Base-by-base conservation (phyloP, 2,888 invertebrate species). In the Mythimna impura region DNA sequence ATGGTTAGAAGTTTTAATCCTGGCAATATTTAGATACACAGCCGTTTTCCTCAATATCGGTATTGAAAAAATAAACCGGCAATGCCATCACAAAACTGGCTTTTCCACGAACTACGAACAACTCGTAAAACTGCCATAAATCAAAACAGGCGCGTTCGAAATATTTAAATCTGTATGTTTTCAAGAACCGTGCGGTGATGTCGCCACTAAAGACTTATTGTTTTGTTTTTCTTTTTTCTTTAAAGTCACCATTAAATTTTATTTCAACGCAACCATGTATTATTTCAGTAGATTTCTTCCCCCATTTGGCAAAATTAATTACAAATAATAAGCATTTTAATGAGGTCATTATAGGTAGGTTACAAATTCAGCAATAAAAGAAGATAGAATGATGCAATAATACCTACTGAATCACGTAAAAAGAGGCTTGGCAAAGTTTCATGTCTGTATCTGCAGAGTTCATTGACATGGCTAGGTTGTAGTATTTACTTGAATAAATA, bases 161-260 rank as follows among this genome's bases (percentile, higher is more conserved):
- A 57, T 25, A 68, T 57, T n/a, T 8, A 66, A 52, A 22, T n/a
- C 71, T 43, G 71, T 81, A 60, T 83, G 65, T 84, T 76, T 76
- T 55, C 71, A 73, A 67, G 73, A 52, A 40, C 69, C 68, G 62
- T 66, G 62, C 61, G 71, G 76, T 1, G 64, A 82, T 68, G 22
- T 82, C 73, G 34, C 73, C 70, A 34, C 52, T 65, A 9, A 36
- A 36, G 4, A 55, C 7, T 62, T 66, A 73, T 81, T 81, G 17
- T 47, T 17, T 47, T 47, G 14, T 54, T 80, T 47, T 65, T 10
- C 2, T 55, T 70, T 66, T 52, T 60, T n/a, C 72, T 76, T 67
- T 22, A 52, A 36, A n/a, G 17, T 10, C 1, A 7, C 8, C 17
- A 63, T 80, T 54, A n/a, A 50, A 57, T n/a, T 68, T 62, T 43